A percentile compares a stretch with the other conserved stretches of the same genome.
Evolutionary conservation across 1,140 invertebrate genomes (phyloP).

Genomic region (Amyelois transitella): DNA sequence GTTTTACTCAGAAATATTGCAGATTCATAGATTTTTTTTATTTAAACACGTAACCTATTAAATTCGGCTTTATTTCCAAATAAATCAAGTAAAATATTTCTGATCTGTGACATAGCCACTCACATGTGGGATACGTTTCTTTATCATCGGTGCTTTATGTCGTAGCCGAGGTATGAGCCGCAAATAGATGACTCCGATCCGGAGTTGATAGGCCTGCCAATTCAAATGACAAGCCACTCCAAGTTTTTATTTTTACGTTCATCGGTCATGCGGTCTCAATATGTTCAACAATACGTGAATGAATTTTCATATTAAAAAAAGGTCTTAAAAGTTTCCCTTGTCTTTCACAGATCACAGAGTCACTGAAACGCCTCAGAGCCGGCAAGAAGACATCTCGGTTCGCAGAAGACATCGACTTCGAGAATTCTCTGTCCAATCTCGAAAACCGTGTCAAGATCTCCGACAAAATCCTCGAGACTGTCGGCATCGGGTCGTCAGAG

Average conservation of each 20-base stretch:
- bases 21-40: too few relatives aligned
- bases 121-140: too few relatives aligned
- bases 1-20: too few relatives aligned
- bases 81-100: too few relatives aligned
- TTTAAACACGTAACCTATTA: too few relatives aligned
- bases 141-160: too few relatives aligned
- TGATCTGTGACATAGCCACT: too few relatives aligned
- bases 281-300: neutral
- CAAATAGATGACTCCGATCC: conserved; percentile 16
- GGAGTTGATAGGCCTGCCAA: conserved; percentile 19
- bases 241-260: too few relatives aligned
- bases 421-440: conserved; percentile 72
- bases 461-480: conserved; percentile 76
- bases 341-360: conserved; percentile 64
- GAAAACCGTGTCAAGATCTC: conserved; percentile 74
- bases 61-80: too few relatives aligned
- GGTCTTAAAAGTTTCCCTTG: neutral
- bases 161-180: too few relatives aligned
- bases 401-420: conserved; percentile 75
- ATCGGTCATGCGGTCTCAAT: neutral
- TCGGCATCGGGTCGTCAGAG: conserved; percentile 65
- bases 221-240: conserved; percentile 13
- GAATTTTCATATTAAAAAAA: neutral
- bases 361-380: conserved; percentile 70
- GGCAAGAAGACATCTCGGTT: conserved; percentile 72